Base-by-base conservation (phyloP, 2,888 invertebrate genomes). In the Aporophyla nigra region DNA sequence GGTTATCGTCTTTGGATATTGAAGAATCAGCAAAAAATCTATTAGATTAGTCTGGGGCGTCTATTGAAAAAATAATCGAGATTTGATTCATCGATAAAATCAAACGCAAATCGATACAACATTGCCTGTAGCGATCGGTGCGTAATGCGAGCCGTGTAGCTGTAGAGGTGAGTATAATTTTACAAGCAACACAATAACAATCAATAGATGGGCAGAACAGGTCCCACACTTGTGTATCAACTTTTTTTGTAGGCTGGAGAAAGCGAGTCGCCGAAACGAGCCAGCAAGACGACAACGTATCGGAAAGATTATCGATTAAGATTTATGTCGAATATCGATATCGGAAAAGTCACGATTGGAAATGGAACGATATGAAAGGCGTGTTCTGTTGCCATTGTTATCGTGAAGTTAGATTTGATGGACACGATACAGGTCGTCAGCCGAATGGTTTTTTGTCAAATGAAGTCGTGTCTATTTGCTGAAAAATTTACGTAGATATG, bases 161-260 rank as follows among this genome's bases (percentile, higher is more conserved):
- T 9, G 27, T 58, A 82, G 72, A 84, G 74, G 76, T 75, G 61
- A 80, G 82, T 83, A 86, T 83, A 87, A 80, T 83, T 87, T 86
- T 80, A 87, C 80, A 83, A 81, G 85, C 83, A 87, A 81, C 76
- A 89, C 88, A 90, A 91, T 87, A 88, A 89, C 88, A 90, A 90
- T 90, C 86, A 85, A 91, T 91, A 90, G 91, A 91, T 89, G 86
- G 87, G 81, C 88, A 85, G 86, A 89, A 89, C 91, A 88, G 89
- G 91, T 90, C 88, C 71, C 78, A 87, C 86, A 89, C 89, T 90
- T 89, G 90, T 77, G 85, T 89, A 90, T 91, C 90, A 88, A 88
- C 88, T 91, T 92, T 93, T 80, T 88, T 88, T 88, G 90, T 93
- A 84, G 90, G 90, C 89, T 90, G 91, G 94, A 92, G 95, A 95